Conservation (phyloP, 2,797 vertebrate species). For the Tangara arthus region DNA sequence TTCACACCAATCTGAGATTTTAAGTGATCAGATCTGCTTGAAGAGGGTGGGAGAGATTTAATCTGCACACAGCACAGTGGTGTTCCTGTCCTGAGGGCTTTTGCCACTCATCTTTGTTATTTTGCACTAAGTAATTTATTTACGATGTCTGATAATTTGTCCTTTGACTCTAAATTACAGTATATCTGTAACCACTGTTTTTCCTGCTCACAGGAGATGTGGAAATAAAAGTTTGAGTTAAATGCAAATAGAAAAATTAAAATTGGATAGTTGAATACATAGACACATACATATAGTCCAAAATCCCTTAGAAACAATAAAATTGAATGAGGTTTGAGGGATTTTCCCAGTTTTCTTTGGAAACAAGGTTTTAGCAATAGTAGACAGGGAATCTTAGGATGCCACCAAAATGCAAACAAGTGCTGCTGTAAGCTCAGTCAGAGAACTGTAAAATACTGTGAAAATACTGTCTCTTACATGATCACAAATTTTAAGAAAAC, state of each 20-base stretch:
- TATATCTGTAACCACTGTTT: not conserved
- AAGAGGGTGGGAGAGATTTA: not conserved
- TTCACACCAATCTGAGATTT: not conserved
- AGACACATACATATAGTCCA: accelerated
- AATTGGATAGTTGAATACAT: not conserved
- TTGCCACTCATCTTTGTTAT: not conserved
- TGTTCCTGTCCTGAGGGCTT: not conserved
- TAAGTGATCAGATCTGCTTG: not conserved
- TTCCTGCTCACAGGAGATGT: not conserved
- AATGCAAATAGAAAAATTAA: not conserved
- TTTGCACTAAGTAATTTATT: not conserved
- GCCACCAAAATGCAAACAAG: not conserved
- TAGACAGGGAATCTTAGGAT: not conserved
- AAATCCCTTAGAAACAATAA: not conserved
- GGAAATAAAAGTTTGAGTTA: not conserved
- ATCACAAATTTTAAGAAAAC: not conserved
- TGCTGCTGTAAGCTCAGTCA: not conserved
- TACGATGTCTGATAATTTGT: not conserved
- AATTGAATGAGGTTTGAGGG: accelerated
- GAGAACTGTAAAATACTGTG: not conserved
- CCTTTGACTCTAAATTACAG: not conserved
- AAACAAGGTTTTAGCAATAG: not conserved
- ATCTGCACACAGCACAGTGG: not conserved
- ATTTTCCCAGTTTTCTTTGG: not conserved
- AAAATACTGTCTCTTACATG: not conserved